Conservation (phyloP, 2,797 vertebrate genomes). For the Acipenser ruthenus region DNA sequence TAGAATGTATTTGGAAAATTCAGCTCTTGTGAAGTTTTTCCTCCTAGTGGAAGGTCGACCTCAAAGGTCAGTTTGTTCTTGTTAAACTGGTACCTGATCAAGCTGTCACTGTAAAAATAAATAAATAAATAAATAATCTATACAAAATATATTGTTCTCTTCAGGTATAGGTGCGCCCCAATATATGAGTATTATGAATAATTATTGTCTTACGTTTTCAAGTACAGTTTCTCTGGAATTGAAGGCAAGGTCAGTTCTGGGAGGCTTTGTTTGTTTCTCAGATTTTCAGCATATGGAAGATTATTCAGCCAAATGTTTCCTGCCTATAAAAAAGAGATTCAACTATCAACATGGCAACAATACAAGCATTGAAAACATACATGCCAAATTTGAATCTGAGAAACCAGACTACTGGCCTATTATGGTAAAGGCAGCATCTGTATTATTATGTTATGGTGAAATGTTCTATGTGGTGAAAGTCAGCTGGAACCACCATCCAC, state of each 20-base stretch:
- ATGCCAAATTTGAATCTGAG: too few relatives aligned
- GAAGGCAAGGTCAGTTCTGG: constrained; percentile 62
- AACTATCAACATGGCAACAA: too few relatives aligned
- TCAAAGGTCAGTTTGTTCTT: constrained; percentile 63
- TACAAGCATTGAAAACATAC: too few relatives aligned
- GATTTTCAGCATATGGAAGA: constrained; percentile 55
- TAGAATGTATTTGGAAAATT: constrained; percentile 55
- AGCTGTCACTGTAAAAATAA: constrained; percentile 61
- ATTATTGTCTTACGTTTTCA: constrained; percentile 67
- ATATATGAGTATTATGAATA: too few relatives aligned
- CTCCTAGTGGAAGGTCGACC: constrained; percentile 74
- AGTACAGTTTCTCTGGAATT: constrained; percentile 76
- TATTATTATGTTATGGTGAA: too few relatives aligned
- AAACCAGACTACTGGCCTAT: too few relatives aligned
- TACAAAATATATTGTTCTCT: background rate
- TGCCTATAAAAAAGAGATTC: constrained; percentile 55
- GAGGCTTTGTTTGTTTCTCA: constrained; percentile 61
- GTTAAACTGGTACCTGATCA: constrained; percentile 74
- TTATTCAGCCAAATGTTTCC: constrained; percentile 74
- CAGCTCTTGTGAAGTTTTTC: constrained; percentile 69
- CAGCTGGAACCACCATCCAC: too few relatives aligned
- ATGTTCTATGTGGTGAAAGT: too few relatives aligned
- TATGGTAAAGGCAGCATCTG: too few relatives aligned
- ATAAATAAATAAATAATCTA: background rate
- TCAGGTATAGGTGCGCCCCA: too few relatives aligned